Evolutionary conservation across 2,888 invertebrate species (phyloP), one percentile per base, ranked within the genome.

Genomic region (Drosophila cracens): DNA sequence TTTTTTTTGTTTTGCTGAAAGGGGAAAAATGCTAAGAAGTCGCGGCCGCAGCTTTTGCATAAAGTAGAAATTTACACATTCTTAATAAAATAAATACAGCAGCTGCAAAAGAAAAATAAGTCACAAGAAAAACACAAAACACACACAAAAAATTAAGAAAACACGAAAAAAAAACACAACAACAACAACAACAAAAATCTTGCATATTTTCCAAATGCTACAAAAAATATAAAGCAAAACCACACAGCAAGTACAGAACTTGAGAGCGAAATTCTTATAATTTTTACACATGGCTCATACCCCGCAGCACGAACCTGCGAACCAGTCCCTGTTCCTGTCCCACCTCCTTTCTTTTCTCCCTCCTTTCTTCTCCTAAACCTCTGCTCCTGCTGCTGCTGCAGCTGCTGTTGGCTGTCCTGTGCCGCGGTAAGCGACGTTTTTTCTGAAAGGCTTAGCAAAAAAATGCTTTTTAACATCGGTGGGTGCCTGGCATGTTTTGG

Each of bases 41-140:
- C 85, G 82, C 76, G 80, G 75, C 87, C 89, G 71, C 89, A 73
- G 85, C 70, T 71, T 73, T 84, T 73, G 82, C 86, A 87, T 90
- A 90, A 87, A 87, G 87, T 80, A 88, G 77, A 90, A 87, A 87
- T 87, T 90, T 90, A 90, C 87, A 87, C 87, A 87, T 87, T 87
- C 87, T 88, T 87, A 90, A 83, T 75, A 64, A 89, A 85, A 85
- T 89, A 85, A 89, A 85, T 83, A 84, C 87, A 87, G 59, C 72
- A 67, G 64, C 76, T 52, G 77, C 74, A 70, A 74, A 78, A 82
- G 70, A 40, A 73, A 69, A 73, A 77, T 65, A 68, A 67, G 58
- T 59, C 34, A 59, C 36, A 54, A 27, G 2, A 56, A 27, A 7
- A n/a, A 38, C 27, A 27, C 27, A 67, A 69, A 64, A 25, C 16